These are phyloP conservation scores for Lamprologus callipterus DNA, from an alignment of 2,113 vertebrate species.

Conservation along the genomic window DNA sequence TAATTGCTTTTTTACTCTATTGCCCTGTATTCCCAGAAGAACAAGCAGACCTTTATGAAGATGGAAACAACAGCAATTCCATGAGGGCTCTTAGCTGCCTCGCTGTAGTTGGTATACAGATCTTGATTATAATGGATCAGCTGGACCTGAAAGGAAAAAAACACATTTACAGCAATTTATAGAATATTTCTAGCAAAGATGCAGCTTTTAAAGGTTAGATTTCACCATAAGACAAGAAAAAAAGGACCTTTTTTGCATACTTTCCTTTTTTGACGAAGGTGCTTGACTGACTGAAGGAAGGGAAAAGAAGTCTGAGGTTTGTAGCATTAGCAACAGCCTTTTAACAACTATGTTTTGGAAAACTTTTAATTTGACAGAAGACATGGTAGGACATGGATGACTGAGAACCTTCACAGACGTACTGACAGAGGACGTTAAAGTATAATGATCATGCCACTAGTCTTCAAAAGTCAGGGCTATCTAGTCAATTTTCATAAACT, in stretches of 20 bases:
- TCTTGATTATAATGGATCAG: constrained; percentile 97
- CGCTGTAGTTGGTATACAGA: constrained; percentile 88
- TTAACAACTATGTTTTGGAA: not conserved
- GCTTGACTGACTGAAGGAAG: not conserved
- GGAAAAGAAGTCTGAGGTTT: not conserved
- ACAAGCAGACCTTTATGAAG: constrained; percentile 72
- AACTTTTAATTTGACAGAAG: not conserved
- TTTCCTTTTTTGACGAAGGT: not conserved
- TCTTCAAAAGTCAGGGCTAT: not conserved
- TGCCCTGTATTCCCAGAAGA: not conserved
- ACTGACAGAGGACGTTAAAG: not conserved
- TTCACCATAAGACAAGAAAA: not conserved
- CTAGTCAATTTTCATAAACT: not conserved
- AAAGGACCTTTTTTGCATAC: rapidly evolving
- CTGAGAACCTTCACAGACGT: not conserved
- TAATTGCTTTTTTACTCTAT: not conserved
- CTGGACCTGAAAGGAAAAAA: constrained; percentile 75
- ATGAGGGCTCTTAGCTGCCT: constrained; percentile 89
- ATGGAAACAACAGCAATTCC: constrained; percentile 93
- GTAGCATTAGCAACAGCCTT: not conserved
- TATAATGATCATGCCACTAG: not conserved
- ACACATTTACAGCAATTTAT: not conserved
- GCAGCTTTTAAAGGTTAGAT: not conserved
- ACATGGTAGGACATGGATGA: not conserved
- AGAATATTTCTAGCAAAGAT: not conserved